These are phyloP conservation scores for Scartelaos histophorus DNA, from an alignment of 2,113 vertebrate species.

Conservation along the genomic window DNA sequence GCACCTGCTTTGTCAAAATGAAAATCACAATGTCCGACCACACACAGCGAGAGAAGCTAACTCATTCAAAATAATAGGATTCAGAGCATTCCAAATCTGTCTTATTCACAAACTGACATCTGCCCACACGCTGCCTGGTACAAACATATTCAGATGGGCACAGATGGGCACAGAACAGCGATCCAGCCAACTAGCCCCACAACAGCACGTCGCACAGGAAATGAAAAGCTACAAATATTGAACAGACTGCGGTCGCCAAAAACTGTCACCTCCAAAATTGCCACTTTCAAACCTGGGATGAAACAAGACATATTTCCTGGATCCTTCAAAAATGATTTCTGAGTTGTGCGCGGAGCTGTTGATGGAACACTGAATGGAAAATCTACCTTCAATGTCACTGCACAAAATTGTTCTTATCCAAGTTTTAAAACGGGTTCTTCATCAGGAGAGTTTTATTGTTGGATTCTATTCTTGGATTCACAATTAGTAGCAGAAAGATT, in stretches of 20 bases:
- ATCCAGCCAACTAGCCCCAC: slow-evolving; percentile 46
- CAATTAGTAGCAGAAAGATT: too few relatives aligned
- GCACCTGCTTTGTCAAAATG: neutral
- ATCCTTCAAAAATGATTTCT: neutral
- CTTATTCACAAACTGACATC: slow-evolving; percentile 48
- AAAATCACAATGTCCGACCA: slow-evolving; percentile 1
- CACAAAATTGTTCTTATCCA: neutral
- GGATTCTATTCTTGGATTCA: too few relatives aligned
- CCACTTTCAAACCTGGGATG: neutral
- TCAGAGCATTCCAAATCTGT: slow-evolving; percentile 16
- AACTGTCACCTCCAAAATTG: neutral
- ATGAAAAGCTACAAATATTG: slow-evolving; percentile 44
- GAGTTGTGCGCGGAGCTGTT: neutral
- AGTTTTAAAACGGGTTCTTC: neutral
- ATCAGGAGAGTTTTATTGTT: neutral
- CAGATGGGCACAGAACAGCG: slow-evolving; percentile 47
- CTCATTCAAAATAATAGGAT: slow-evolving; percentile 33
- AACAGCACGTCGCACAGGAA: slow-evolving; percentile 43
- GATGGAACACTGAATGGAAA: neutral
- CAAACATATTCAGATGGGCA: slow-evolving; percentile 49
- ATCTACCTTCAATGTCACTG: neutral
- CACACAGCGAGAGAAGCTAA: slow-evolving; percentile 26
- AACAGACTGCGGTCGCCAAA: slow-evolving; percentile 2
- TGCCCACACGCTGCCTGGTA: slow-evolving; percentile 58
- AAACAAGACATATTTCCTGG: neutral